Evolutionary conservation across 1,140 invertebrate species (phyloP).

Genomic region (Ceratitis capitata): DNA sequence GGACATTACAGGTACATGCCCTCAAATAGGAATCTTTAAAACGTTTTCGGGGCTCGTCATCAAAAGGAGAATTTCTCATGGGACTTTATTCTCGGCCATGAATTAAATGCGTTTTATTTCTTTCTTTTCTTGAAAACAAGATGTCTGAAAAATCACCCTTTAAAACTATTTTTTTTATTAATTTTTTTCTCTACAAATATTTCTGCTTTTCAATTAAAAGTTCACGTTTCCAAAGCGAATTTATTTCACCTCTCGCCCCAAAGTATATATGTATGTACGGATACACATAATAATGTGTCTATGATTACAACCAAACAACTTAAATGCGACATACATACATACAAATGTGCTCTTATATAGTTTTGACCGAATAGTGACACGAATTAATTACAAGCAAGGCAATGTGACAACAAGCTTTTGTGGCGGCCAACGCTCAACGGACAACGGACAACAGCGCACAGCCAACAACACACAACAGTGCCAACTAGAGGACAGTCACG

Average conservation of each 20-base stretch:
- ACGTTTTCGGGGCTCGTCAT: too few species aligned
- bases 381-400: constrained; percentile 19
- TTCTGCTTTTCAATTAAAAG: too few species aligned
- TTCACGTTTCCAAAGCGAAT: not conserved
- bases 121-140: too few species aligned
- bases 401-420: constrained; percentile 20
- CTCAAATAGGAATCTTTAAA: too few species aligned
- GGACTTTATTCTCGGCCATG: too few species aligned
- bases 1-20: too few species aligned
- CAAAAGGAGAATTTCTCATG: too few species aligned
- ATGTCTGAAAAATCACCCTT: too few species aligned
- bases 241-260: not conserved
- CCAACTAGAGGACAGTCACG: not conserved
- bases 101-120: too few species aligned
- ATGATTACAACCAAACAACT: not conserved
- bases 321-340: not conserved
- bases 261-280: too few species aligned
- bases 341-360: not conserved
- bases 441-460: not conserved
- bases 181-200: too few species aligned
- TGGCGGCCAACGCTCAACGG: not conserved
- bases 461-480: not conserved
- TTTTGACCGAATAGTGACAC: not conserved
- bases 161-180: too few species aligned
- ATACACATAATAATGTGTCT: not conserved